Conservation (phyloP, 2,888 invertebrate species). For the Limnephilus auricula region DNA sequence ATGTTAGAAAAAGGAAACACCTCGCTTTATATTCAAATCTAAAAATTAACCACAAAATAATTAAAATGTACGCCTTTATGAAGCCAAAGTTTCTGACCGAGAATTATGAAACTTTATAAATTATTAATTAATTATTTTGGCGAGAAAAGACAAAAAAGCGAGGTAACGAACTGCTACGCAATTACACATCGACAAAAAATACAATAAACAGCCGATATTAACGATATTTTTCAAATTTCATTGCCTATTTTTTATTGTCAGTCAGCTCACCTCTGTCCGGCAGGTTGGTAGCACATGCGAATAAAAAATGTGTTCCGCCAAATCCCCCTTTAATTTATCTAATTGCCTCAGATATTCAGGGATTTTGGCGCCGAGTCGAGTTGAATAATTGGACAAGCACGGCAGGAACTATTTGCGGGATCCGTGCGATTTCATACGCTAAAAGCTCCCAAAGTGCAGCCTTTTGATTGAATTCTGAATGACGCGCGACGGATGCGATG, state of each 20-base stretch:
- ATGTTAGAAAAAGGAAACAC: no score
- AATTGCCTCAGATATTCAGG: not conserved
- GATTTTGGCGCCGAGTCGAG: not conserved
- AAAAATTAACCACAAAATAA: no score
- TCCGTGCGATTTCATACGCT: not conserved
- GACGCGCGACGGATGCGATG: not conserved
- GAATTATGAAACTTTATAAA: no score
- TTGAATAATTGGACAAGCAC: not conserved
- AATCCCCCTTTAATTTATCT: not conserved
- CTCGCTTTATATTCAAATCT: no score
- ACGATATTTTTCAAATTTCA: not conserved
- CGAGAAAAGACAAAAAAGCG: no score
- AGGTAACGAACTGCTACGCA: no score
- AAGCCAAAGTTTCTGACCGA: no score
- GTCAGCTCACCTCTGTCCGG: not conserved
- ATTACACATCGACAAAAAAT: no score
- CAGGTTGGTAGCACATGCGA: not conserved
- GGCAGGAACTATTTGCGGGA: not conserved
- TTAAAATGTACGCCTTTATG: no score
- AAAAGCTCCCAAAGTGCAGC: not conserved
- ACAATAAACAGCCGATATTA: no score
- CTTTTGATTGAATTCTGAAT: not conserved
- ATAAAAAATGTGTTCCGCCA: not conserved
- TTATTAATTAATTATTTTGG: no score
- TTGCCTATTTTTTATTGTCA: not conserved